Conservation (phyloP, 2,888 invertebrate genomes). For the Dasysyrphus tricinctus region DNA sequence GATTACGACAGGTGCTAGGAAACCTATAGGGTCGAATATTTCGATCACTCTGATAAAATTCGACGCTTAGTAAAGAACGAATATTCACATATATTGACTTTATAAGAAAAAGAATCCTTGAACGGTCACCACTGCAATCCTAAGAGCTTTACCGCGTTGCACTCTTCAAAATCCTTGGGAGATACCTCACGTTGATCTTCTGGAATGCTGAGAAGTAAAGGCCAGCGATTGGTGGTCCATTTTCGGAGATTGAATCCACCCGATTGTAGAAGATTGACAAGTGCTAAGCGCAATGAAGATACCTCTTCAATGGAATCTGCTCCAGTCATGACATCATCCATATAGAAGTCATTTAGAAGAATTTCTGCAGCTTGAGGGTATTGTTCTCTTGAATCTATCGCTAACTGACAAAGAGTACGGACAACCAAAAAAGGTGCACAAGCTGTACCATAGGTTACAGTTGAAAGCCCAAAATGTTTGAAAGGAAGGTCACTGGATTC, state of each 20-base stretch:
- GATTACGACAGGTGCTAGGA: slow-evolving; percentile 64
- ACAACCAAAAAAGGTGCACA: slow-evolving; percentile 67
- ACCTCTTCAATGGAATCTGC: slow-evolving; percentile 35
- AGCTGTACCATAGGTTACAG: slow-evolving; percentile 60
- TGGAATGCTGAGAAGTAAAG: slow-evolving; percentile 12
- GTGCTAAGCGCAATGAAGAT: not conserved
- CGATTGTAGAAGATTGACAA: slow-evolving; percentile 22
- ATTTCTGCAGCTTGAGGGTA: slow-evolving; percentile 61
- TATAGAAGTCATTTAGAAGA: slow-evolving; percentile 64
- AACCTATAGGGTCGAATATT: slow-evolving; percentile 67
- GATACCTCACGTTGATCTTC: slow-evolving; percentile 21
- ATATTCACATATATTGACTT: slow-evolving; percentile 12
- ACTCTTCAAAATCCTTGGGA: slow-evolving; percentile 13
- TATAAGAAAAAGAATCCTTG: slow-evolving; percentile 49
- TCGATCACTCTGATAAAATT: slow-evolving; percentile 22
- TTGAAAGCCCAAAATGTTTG: slow-evolving; percentile 46
- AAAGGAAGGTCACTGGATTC: slow-evolving; percentile 16
- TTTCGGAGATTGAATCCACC: slow-evolving; percentile 34
- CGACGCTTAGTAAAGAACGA: slow-evolving; percentile 5
- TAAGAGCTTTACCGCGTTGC: slow-evolving; percentile 53
- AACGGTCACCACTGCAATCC: slow-evolving; percentile 66
- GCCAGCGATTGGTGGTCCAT: slow-evolving; percentile 30
- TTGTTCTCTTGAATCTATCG: slow-evolving; percentile 41
- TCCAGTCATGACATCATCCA: slow-evolving; percentile 75
- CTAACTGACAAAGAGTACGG: slow-evolving; percentile 62